phyloP scores from a whole-genome alignment of 1,140 invertebrate genomes.

The Lordiphosa clarofinis region DNA sequence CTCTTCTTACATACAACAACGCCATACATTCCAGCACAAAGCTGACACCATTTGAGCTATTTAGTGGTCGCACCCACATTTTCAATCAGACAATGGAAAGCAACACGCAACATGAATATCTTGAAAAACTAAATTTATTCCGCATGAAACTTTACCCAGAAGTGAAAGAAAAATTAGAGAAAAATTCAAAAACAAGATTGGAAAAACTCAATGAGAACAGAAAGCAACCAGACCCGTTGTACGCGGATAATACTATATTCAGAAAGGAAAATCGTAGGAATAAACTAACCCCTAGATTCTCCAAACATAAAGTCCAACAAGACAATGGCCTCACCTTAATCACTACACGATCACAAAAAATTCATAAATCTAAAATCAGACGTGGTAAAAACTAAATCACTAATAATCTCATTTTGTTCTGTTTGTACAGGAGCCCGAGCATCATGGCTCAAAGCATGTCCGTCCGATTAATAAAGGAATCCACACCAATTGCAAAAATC shows the following conservation, averaged over 20 bases:
- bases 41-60: no score
- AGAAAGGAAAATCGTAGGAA: not conserved
- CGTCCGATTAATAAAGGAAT: not conserved
- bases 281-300: conserved; percentile 1
- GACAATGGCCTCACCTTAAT: no score
- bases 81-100: no score
- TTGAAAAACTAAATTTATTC: no score
- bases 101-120: no score
- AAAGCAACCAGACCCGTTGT: not conserved
- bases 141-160: no score
- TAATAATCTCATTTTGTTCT: not conserved
- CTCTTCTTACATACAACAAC: no score
- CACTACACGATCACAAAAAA: not conserved
- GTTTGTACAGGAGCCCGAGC: no score
- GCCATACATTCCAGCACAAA: no score
- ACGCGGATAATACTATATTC: not conserved
- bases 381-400: not conserved
- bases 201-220: not conserved
- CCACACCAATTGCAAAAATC: conserved; percentile 1
- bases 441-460: no score
- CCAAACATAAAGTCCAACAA: conserved; percentile 1
- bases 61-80: no score
- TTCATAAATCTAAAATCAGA: not conserved
- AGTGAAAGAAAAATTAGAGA: conserved; percentile 4
- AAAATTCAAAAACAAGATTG: not conserved